phyloP scores from a whole-genome alignment of 2,113 vertebrate species.

The Ailurus styani region DNA sequence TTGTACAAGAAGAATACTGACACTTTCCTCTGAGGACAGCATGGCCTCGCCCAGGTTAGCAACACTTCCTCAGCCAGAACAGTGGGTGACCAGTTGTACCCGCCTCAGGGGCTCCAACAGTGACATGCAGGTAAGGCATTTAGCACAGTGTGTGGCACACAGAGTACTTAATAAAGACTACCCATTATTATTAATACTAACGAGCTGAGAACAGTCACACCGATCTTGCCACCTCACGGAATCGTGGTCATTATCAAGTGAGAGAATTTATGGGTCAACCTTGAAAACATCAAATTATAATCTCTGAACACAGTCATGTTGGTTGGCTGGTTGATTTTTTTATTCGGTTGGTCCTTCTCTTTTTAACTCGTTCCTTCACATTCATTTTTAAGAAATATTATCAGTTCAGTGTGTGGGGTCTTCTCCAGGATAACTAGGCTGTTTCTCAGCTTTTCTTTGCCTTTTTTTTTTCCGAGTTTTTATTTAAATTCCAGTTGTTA shows the following conservation, averaged over 20 bases:
- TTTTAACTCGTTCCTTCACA: not conserved
- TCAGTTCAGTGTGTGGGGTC: not conserved
- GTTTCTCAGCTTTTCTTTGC: not conserved
- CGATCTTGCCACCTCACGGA: not conserved
- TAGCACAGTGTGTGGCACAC: not conserved
- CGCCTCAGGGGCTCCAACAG: not conserved
- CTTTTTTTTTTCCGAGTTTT: not conserved
- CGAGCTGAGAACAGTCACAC: too few relatives aligned
- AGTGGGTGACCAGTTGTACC: not conserved
- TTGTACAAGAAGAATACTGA: not conserved
- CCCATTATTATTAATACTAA: not conserved
- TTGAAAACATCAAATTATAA: not conserved
- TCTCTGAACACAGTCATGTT: not conserved
- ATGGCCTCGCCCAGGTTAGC: not conserved
- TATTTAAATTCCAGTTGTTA: not conserved
- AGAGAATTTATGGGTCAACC: not conserved
- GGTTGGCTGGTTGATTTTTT: not conserved
- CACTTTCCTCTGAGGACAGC: not conserved
- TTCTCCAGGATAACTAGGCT: not conserved
- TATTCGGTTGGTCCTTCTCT: not conserved
- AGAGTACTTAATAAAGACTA: not conserved
- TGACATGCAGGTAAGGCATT: accelerated
- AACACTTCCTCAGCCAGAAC: not conserved
- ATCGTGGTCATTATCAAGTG: not conserved
- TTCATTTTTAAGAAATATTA: not conserved